phyloP scores from a whole-genome alignment of 2,888 invertebrate genomes.

The Odontothrips loti region DNA sequence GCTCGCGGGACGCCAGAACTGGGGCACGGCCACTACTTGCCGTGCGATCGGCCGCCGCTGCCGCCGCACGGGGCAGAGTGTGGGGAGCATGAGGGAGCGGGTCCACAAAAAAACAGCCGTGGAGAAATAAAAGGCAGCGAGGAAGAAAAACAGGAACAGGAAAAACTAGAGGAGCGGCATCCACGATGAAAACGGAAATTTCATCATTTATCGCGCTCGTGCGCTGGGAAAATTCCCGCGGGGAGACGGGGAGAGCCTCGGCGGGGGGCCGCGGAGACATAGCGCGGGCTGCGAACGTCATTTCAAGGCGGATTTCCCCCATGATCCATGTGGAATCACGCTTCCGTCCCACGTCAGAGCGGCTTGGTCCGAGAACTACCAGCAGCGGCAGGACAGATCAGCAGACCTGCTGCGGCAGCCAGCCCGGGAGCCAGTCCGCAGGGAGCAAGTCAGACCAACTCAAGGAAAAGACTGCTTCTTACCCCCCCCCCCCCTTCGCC shows the following conservation, averaged over 20 bases:
- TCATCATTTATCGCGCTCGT: not conserved
- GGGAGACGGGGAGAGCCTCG: not conserved
- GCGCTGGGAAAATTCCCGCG: not conserved
- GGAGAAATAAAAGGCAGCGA: too few relatives aligned
- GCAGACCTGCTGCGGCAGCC: not conserved
- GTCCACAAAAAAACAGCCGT: too few relatives aligned
- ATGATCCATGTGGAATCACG: conserved; percentile 13
- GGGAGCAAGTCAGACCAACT: conserved; percentile 8
- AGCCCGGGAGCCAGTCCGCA: not conserved
- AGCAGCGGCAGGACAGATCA: not conserved
- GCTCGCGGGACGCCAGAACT: too few relatives aligned
- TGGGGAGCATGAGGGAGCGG: too few relatives aligned
- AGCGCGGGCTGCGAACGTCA: not conserved
- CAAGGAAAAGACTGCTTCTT: conserved; percentile 3
- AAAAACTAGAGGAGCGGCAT: too few relatives aligned
- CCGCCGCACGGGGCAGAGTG: too few relatives aligned
- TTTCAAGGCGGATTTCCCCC: conserved; percentile 15
- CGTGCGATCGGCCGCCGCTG: too few relatives aligned
- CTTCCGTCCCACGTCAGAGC: not conserved
- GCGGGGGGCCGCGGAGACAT: not conserved
- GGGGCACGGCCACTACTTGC: too few relatives aligned
- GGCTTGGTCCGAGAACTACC: not conserved
- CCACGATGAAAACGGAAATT: not conserved
- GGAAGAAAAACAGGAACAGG: too few relatives aligned
- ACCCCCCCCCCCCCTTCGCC: not conserved